Conservation (phyloP, 2,797 vertebrate species). For the Telmatherina bonti region DNA sequence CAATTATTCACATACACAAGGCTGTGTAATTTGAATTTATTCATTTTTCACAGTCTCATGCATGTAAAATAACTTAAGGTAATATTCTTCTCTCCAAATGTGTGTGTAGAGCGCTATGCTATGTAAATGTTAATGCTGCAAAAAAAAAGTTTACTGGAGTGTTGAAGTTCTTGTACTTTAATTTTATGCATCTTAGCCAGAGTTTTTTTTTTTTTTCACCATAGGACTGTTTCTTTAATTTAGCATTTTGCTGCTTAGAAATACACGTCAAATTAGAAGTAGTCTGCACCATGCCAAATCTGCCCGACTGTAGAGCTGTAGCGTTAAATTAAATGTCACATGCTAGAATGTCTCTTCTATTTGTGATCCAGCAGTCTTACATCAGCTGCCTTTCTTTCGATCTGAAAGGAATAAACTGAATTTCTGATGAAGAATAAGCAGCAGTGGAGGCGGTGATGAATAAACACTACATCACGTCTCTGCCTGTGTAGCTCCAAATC, state of each 20-base stretch:
- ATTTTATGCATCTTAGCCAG: background rate
- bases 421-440: conserved; percentile 28
- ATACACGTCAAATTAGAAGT: conserved; percentile 18
- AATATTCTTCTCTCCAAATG: background rate
- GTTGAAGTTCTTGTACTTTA: background rate
- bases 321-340: conserved; percentile 33
- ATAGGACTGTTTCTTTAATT: background rate
- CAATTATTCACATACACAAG: background rate
- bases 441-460: conserved; percentile 47
- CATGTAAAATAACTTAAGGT: background rate
- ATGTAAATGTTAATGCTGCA: background rate
- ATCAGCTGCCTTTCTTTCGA: conserved; percentile 40
- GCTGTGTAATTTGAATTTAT: background rate
- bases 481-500: conserved; percentile 27
- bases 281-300: background rate
- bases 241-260: background rate
- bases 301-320: background rate
- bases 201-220: background rate
- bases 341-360: conserved; percentile 8
- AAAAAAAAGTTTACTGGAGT: background rate
- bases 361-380: conserved; percentile 30
- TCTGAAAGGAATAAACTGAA: conserved; percentile 23
- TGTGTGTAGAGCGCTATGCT: background rate
- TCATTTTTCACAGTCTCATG: background rate
- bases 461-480: conserved; percentile 31